Conservation (phyloP, 2,113 vertebrate genomes). For the Cariama cristata region DNA sequence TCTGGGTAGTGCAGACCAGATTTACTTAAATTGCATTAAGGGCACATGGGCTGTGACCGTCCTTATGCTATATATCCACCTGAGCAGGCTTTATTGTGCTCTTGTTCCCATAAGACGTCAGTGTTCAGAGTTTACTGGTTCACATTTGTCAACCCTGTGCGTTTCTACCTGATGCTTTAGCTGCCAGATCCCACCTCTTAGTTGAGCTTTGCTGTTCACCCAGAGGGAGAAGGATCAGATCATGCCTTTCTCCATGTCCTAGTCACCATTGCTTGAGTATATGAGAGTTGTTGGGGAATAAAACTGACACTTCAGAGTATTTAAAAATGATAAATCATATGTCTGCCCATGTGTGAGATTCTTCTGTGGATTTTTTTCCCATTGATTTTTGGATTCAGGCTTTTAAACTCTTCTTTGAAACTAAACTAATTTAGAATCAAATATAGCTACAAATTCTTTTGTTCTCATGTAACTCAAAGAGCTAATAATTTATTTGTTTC, state of each 20-base stretch:
- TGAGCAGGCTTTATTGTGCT: not conserved
- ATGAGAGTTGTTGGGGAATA: not conserved
- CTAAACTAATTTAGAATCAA: not conserved
- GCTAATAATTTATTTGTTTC: not conserved
- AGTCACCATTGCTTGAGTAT: not conserved
- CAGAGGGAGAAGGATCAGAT: not conserved
- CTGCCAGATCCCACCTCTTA: not conserved
- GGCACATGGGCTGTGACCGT: not conserved
- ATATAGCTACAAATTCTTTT: not conserved
- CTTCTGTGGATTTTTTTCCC: not conserved
- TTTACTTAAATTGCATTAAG: not conserved
- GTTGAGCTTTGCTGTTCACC: not conserved
- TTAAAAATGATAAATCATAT: not conserved
- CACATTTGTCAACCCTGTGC: rapidly evolving
- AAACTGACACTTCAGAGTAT: not conserved
- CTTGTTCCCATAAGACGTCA: rapidly evolving
- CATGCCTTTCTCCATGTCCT: not conserved
- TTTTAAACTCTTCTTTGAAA: not conserved
- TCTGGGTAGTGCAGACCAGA: rapidly evolving
- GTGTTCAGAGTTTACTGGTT: not conserved
- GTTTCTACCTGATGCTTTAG: not conserved
- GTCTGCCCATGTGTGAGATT: not conserved
- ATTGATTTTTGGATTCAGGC: not conserved
- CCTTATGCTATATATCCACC: rapidly evolving
- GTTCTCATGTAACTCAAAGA: rapidly evolving